Percentiles rank a stretch among this genome's conserved stretches.
Conservation (phyloP, 2,888 invertebrate species). For the Macaria liturata region DNA sequence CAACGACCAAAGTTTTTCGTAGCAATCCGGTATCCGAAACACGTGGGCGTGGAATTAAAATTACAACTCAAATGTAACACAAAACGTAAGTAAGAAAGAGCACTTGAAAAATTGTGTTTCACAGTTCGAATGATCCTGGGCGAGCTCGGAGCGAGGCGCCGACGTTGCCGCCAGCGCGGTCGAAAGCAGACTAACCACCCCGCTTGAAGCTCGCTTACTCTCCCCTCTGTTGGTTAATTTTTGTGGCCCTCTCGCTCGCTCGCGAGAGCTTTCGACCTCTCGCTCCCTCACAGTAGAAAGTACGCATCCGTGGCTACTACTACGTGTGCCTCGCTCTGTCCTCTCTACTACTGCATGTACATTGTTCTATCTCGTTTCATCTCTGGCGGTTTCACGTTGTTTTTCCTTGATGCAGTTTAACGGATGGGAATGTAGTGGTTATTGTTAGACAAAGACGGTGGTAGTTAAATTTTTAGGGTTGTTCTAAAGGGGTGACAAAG, state of each 20-base stretch:
- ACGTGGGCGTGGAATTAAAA: constrained; percentile 37
- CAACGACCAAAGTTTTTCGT: constrained; percentile 41
- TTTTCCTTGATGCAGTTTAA: constrained; percentile 83
- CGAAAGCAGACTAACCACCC: constrained; percentile 82
- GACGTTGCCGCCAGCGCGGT: constrained; percentile 73
- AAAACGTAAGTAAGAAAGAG: constrained; percentile 52
- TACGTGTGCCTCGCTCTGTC: constrained; percentile 79
- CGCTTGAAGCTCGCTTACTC: constrained; percentile 79
- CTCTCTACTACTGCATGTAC: constrained; percentile 81
- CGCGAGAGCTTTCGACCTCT: constrained; percentile 68
- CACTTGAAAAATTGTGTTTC: constrained; percentile 67
- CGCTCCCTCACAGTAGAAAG: constrained; percentile 66
- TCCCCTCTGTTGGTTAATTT: constrained; percentile 82
- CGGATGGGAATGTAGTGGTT: constrained; percentile 83
- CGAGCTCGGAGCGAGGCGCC: constrained; percentile 47
- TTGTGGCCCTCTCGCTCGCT: constrained; percentile 66
- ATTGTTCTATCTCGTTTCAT: constrained; percentile 83
- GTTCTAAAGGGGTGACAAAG: constrained; percentile 82
- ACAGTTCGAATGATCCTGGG: constrained; percentile 72
- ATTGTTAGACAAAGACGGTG: constrained; percentile 83
- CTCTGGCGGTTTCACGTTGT: constrained; percentile 80
- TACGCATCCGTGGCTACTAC: constrained; percentile 74
- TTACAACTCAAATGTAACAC: constrained; percentile 55
- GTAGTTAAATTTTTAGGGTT: constrained; percentile 81
- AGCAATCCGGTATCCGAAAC: constrained; percentile 42